Conservation (phyloP, 2,797 vertebrate species). For the Sebastes flavidus region DNA sequence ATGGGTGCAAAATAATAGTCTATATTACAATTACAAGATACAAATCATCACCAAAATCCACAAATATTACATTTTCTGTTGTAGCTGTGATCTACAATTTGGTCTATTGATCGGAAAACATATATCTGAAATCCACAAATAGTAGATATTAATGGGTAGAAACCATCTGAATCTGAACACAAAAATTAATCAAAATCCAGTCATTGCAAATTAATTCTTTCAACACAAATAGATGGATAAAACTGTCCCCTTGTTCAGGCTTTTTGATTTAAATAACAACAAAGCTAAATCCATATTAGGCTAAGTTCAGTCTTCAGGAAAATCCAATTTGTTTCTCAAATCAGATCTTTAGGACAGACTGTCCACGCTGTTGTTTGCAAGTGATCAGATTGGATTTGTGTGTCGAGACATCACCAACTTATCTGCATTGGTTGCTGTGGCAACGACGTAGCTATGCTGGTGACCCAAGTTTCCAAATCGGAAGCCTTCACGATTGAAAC, state of each 20-base stretch:
- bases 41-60: neutral
- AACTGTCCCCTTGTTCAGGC: neutral
- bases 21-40: neutral
- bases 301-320: too few species aligned
- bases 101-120: neutral
- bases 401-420: too few species aligned
- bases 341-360: too few species aligned
- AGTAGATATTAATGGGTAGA: neutral
- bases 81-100: neutral
- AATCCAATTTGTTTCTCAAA: too few species aligned
- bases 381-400: too few species aligned
- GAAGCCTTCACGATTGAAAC: too few species aligned
- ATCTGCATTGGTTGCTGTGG: too few species aligned
- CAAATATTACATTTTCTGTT: neutral
- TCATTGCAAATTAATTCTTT: neutral
- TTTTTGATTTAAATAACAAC: neutral
- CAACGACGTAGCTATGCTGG: too few species aligned
- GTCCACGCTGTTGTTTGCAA: too few species aligned
- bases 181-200: too few species aligned
- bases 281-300: neutral
- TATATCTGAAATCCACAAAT: neutral
- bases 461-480: too few species aligned
- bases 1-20: neutral
- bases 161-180: neutral
- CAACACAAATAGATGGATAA: neutral